phyloP scores from a whole-genome alignment of 2,888 invertebrate genomes.

The Nebria salina region DNA sequence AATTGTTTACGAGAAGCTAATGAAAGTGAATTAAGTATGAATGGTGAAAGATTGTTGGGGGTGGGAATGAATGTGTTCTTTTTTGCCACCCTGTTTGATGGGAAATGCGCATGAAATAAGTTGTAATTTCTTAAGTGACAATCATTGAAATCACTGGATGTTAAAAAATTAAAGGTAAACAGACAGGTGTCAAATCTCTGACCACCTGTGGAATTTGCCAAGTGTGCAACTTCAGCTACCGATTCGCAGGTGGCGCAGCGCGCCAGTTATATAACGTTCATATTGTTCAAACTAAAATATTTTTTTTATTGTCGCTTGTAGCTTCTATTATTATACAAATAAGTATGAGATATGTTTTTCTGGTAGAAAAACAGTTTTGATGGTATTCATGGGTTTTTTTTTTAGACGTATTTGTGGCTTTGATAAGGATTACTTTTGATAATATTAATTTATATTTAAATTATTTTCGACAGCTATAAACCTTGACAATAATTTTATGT shows the following conservation, averaged over 20 bases:
- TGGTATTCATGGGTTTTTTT: not conserved
- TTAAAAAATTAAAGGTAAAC: slow-evolving; percentile 35
- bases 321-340: not conserved
- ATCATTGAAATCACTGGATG: slow-evolving; percentile 23
- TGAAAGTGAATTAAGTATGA: no score
- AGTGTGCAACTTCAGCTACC: slow-evolving; percentile 25
- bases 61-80: no score
- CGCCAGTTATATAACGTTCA: slow-evolving; percentile 22
- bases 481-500: no score
- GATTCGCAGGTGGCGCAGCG: slow-evolving; percentile 22
- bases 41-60: no score
- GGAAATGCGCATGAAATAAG: not conserved
- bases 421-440: not conserved
- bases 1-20: no score
- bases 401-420: not conserved
- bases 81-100: no score
- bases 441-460: no score
- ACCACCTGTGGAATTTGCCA: slow-evolving; percentile 31
- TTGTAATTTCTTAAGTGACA: not conserved
- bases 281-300: not conserved
- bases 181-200: slow-evolving; percentile 15
- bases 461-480: no score
- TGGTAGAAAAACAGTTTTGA: not conserved
- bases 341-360: not conserved
- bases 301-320: not conserved